Evolutionary conservation across 2,113 vertebrate species (phyloP).

Genomic region (Oncorhynchus keta): DNA sequence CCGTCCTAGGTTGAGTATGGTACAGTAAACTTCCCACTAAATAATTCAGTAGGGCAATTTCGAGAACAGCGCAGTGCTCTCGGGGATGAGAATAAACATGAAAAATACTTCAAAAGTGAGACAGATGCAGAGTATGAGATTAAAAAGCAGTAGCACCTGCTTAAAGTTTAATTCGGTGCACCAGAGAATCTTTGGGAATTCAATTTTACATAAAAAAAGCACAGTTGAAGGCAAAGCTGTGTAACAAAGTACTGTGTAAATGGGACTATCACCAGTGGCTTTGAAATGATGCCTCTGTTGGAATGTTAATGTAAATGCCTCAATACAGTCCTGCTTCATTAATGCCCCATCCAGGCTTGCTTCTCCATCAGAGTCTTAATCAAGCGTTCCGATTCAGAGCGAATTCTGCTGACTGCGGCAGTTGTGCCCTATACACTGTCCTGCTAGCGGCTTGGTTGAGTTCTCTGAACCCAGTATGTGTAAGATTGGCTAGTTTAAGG

Average conservation of each 20-base stretch:
- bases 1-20: slow-evolving; percentile 21
- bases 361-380: slow-evolving; percentile 28
- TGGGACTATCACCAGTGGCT: neutral
- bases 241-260: slow-evolving; percentile 11
- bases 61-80: slow-evolving; percentile 41
- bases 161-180: slow-evolving; percentile 63
- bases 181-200: slow-evolving; percentile 19
- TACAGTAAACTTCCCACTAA: slow-evolving; percentile 46
- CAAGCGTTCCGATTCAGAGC: slow-evolving; percentile 24
- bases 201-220: slow-evolving; percentile 9
- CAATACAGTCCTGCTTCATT: slow-evolving; percentile 1
- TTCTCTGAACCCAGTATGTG: slow-evolving; percentile 10
- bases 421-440: slow-evolving; percentile 27
- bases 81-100: slow-evolving; percentile 56
- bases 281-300: neutral
- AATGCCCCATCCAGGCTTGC: neutral
- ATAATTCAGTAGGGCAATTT: slow-evolving; percentile 53
- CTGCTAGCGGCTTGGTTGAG: neutral
- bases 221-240: neutral
- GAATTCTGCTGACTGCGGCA: slow-evolving; percentile 9
- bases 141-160: slow-evolving; percentile 57
- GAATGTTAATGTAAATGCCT: slow-evolving; percentile 4
- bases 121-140: slow-evolving; percentile 48
- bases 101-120: slow-evolving; percentile 42
- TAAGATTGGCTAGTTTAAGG: slow-evolving; percentile 24